These are phyloP conservation scores for Hypotaenidia philippensis DNA, from an alignment of 2,797 vertebrate species.

Conservation along the genomic window DNA sequence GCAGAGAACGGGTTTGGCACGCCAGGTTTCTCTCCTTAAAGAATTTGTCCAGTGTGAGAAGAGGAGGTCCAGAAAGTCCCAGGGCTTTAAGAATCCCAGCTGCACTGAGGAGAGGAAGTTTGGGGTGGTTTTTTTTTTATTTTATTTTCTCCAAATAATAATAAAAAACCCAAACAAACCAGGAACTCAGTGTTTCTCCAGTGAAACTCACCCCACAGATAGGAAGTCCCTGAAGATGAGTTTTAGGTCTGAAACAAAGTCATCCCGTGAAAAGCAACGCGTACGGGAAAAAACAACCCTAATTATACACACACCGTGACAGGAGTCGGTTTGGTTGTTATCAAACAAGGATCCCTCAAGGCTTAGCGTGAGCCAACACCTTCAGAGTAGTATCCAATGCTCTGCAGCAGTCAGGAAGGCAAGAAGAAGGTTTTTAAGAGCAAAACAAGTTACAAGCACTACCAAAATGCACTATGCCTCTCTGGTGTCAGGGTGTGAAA, in stretches of 20 bases:
- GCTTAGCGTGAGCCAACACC: neutral
- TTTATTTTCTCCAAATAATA: constrained; percentile 40
- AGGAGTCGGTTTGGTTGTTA: neutral
- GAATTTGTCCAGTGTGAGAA: neutral
- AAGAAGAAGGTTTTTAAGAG: neutral
- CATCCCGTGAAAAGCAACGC: constrained; percentile 12
- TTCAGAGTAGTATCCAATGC: neutral
- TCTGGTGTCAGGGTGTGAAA: neutral
- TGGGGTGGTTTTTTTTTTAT: neutral
- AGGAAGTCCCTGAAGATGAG: constrained; percentile 67
- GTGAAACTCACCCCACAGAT: constrained; percentile 27
- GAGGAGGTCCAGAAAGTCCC: neutral
- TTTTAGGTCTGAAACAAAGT: constrained; percentile 51
- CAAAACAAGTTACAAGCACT: neutral
- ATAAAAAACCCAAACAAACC: constrained; percentile 40
- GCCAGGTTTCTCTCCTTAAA: neutral
- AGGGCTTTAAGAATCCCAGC: constrained; percentile 13
- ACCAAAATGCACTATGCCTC: neutral
- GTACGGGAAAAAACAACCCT: constrained; percentile 25
- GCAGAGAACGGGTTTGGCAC: neutral
- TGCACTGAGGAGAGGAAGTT: constrained; percentile 8
- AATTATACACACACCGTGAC: neutral
- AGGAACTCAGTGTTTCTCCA: constrained; percentile 43
- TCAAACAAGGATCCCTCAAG: neutral
- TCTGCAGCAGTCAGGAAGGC: neutral